Evolutionary conservation across 2,888 invertebrate species (phyloP), one percentile per base, ranked within the genome.

Genomic region (Heliconius sara): DNA sequence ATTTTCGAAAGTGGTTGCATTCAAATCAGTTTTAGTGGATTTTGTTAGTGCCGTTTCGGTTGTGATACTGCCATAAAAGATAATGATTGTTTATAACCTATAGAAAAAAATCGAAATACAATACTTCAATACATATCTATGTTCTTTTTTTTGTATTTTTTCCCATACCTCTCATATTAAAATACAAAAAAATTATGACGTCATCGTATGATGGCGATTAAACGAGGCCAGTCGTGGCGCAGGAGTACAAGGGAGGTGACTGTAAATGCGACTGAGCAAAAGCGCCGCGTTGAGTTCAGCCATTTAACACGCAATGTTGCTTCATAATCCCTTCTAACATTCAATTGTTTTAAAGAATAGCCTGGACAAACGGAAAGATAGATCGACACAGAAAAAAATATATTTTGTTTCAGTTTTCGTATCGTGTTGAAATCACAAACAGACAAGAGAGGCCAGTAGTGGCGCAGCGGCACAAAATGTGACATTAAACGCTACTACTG

Each of bases 51-150:
- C 80, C 66, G 74, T 91, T 90, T 92, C 86, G 92, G 92, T 93
- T 94, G 93, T 93, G 93, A 92, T 87, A 87, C 86, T 82, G 81
- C 80, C 81, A 80, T 79, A 87, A 87, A 87, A 86, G 89, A 89
- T 89, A 89, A 90, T 90, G 89, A 90, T 92, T 93, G 88, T 92
- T 92, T 83, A 80, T 80, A 79, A 84, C 66, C 76, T 83, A 78
- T 81, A 89, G 77, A 76, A 81, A 72, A 27, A 81, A 84, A 78
- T 79, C 81, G 25, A 78, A 82, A 79, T 82, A 82, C 79, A 82
- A 79, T 79, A 79, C 79, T 82, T 79, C 82, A 82, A 79, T 71
- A 80, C 66, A 78, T 63, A 71, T 16, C 43, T 16, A 60, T 75
- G 72, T 72, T n/a, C 80, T 81, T 81, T 22, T 76, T 80, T 79